A percentile compares a stretch with the other conserved stretches of the same genome.
These are phyloP conservation scores for Porites lobata DNA, from an alignment of 92 coral and sea anemone species.

Conservation along the genomic window DNA sequence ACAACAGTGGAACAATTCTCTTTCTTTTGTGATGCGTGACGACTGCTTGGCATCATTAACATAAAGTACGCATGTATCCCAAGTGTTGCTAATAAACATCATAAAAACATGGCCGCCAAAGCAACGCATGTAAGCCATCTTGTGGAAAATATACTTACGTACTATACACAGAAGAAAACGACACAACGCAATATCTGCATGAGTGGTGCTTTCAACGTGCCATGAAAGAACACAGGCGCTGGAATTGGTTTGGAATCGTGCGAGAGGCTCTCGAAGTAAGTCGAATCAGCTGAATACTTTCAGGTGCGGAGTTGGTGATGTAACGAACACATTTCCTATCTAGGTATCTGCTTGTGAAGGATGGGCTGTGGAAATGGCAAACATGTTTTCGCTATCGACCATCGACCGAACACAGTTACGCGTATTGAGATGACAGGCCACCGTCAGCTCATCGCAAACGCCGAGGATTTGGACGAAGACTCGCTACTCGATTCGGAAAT, in stretches of 20 bases:
- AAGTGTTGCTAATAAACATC: neutral
- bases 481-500: slow-evolving; percentile 18
- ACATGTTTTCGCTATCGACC: neutral
- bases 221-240: too few relatives aligned
- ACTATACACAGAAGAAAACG: too few relatives aligned
- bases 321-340: neutral
- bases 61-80: neutral
- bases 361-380: slow-evolving; percentile 33
- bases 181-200: too few relatives aligned
- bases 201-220: too few relatives aligned
- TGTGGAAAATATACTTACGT: too few relatives aligned
- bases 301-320: neutral
- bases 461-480: neutral
- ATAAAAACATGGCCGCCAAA: neutral
- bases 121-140: neutral
- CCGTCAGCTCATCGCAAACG: slow-evolving; percentile 6
- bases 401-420: neutral
- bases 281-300: too few relatives aligned
- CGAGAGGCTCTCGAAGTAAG: too few relatives aligned
- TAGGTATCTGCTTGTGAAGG: neutral
- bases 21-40: neutral
- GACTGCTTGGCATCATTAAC: neutral
- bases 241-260: too few relatives aligned
- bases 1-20: too few relatives aligned
- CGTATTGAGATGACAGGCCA: slow-evolving; percentile 16